Evolutionary conservation across 2,888 invertebrate species (phyloP), one percentile per base, ranked within the genome.

Genomic region (Glaucopsyche alexis): DNA sequence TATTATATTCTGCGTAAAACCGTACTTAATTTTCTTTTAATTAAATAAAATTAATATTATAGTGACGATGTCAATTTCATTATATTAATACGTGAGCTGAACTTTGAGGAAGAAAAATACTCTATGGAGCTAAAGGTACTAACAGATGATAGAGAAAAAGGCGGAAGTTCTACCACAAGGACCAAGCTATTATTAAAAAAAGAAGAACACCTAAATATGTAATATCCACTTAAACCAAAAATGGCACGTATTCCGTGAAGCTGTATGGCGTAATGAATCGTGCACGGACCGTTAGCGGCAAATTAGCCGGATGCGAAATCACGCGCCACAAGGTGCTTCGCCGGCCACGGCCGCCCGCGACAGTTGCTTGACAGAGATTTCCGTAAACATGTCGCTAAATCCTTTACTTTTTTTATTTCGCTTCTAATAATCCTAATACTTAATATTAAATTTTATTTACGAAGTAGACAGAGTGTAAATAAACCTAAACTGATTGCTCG

Each of bases 251-350:
- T 29, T 5, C n/a, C 49, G 29, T 69, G 8, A 47, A 67, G 13
- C 49, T 69, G 45, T 69, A 69, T 49, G 65, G 47, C 49, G 64
- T 71, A 76, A 66, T 67, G 64, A 64, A 38, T 13, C 74, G 80
- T 74, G 76, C 80, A 81, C 73, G 74, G 77, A 77, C 81, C 81
- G 84, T 82, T 78, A 83, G 84, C 83, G 81, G 84, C 80, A 83
- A 87, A 88, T 87, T 84, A 84, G 82, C 84, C 86, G 87, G 86
- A 85, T 84, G 78, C 78, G 75, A 79, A 80, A 80, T 85, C 83
- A 84, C 84, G 47, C 78, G 74, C 76, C 75, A 79, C 77, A 78
- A 81, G 81, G 81, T 79, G 83, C 83, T 84, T 86, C 84, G 42
- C 42, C 42, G 42, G 3, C 81, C 83, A 83, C 42, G 42, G 3